Evolutionary conservation across 1,140 invertebrate species (phyloP), one percentile per base, ranked within the genome.

Genomic region (Drosophila bifasciata): DNA sequence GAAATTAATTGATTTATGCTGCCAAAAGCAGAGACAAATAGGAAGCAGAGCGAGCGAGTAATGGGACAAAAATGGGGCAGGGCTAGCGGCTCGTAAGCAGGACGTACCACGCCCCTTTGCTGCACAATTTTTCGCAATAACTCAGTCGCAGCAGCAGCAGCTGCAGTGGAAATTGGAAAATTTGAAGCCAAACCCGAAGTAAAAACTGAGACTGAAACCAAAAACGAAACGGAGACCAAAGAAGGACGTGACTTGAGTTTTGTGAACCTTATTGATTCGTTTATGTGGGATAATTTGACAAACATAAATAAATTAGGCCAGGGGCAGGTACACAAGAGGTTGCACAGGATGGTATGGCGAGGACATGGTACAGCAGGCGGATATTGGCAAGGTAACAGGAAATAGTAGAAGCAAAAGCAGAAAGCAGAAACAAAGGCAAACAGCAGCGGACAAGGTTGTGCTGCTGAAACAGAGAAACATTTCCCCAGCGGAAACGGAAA

Each of bases 261-360:
- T 32, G 25, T 21, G 32, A 49, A 40, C 17, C 51, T 36, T 74
- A 86, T 88, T 88, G 83, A 86, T 86, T 88, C 81, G 85, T 81
- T 86, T 88, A 75, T 81, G 77, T 81, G 67, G 83, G 77, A 62
- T 88, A 86, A 86, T 86, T 86, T 86, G 81, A 77, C 81, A 81
- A 74, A 77, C 83, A 88, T 86, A 86, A 86, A 86, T 86, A 86
- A 86, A 86, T 86, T 86, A 86, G 78, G 50, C 51, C 71, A 60
- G 56, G 57, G 28, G 16, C 16, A 32, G 21, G 16, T 17, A 17
- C 19, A 39, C 45, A 52, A 59, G 32, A 43, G 41, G 19, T 25
- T 25, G 25, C 7, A 25, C 23, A 32, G 21, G 5, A 1, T 36
- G 41, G 23, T 23, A 61, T n/a, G n/a, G 32, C 51, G 46, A 28